These are phyloP conservation scores for Rhizomys pruinosus DNA, from an alignment of 2,113 vertebrate genomes.

Conservation along the genomic window DNA sequence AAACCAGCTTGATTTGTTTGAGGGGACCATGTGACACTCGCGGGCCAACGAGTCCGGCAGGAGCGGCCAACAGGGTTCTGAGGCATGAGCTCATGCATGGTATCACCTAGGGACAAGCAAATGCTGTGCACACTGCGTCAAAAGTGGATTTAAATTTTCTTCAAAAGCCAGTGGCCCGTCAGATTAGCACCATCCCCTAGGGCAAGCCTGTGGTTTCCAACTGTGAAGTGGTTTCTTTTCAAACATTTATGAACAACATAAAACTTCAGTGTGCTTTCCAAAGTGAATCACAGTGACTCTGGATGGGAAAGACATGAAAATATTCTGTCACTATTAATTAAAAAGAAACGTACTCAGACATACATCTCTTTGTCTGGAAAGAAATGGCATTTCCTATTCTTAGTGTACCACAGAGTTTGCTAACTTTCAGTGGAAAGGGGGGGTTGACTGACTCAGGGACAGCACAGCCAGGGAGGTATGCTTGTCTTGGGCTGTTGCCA, in stretches of 20 bases:
- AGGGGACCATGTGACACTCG: background rate
- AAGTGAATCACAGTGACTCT: conserved; percentile 57
- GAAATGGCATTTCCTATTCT: conserved; percentile 31
- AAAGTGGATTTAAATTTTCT: background rate
- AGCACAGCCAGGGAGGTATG: background rate
- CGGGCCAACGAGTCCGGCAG: background rate
- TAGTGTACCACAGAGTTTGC: background rate
- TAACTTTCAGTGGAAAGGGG: background rate
- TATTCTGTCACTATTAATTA: conserved; percentile 54
- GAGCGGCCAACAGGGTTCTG: background rate
- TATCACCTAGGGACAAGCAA: background rate
- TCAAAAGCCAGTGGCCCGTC: conserved; percentile 7
- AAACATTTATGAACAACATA: conserved; percentile 64
- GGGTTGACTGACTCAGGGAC: background rate
- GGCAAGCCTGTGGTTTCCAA: conserved; percentile 46
- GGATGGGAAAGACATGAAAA: conserved; percentile 55
- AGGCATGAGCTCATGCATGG: background rate
- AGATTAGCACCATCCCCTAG: background rate
- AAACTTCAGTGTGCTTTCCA: conserved; percentile 62
- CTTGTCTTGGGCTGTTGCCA: background rate
- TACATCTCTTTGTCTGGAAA: conserved; percentile 35
- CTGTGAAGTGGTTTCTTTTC: conserved; percentile 54
- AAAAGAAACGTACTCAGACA: conserved; percentile 49
- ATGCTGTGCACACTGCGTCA: background rate
- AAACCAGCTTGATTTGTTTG: conserved; percentile 34